Evolutionary conservation across 2,113 vertebrate species (phyloP).

Genomic region (Delphinus delphis): DNA sequence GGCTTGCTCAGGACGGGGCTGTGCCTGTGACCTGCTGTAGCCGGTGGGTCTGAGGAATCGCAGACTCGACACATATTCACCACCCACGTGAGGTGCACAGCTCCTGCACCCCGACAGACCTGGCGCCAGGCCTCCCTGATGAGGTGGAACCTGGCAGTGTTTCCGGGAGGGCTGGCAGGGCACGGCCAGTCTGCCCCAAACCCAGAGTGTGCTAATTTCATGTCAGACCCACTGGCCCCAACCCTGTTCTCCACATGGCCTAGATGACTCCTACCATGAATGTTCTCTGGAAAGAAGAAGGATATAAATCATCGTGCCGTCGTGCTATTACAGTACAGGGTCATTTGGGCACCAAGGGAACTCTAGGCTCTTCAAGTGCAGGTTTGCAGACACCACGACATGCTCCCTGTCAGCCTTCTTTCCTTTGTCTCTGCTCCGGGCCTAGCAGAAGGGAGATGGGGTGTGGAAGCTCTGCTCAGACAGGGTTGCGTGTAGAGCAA

Average conservation of each 20-base stretch:
- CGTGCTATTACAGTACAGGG: neutral
- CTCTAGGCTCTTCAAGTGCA: neutral
- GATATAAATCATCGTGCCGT: accelerated
- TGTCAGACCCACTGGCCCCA: accelerated
- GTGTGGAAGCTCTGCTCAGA: neutral
- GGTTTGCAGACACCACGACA: accelerated
- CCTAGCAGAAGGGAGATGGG: accelerated
- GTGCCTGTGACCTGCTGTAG: too few relatives aligned
- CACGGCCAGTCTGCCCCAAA: neutral
- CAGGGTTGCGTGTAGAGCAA: accelerated
- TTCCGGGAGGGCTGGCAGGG: neutral
- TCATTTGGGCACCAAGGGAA: neutral
- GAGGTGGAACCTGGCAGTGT: neutral
- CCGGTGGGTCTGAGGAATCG: accelerated
- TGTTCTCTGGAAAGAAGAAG: neutral
- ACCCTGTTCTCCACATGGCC: neutral
- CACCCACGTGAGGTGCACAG: accelerated
- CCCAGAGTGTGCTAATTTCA: accelerated
- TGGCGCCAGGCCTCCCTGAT: accelerated
- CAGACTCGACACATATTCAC: neutral
- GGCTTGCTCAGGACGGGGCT: neutral
- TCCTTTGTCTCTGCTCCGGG: accelerated
- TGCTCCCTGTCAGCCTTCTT: neutral
- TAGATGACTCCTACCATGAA: neutral
- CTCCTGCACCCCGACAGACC: accelerated